Evolutionary conservation across 1,140 invertebrate genomes (phyloP).

Genomic region (Phymorhynchus buccinoides): DNA sequence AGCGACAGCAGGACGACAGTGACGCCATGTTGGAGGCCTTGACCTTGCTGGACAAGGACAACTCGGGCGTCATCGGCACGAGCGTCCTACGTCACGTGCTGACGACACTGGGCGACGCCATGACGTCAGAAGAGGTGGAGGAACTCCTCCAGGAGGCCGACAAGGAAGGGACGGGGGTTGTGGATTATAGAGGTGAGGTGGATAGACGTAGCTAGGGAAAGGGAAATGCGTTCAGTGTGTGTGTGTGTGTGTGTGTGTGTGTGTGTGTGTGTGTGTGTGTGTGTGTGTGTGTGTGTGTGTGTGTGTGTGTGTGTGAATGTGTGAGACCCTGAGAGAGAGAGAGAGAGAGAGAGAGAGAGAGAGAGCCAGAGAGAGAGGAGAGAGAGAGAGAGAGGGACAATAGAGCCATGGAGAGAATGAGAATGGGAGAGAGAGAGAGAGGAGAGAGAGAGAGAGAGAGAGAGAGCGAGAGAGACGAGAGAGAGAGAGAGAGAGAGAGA

Average conservation of each 20-base stretch:
- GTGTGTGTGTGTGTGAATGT: not conserved
- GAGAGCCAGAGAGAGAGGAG: not conserved
- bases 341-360: too few relatives aligned
- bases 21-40: constrained; percentile 48
- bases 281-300: constrained; percentile 13
- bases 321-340: too few relatives aligned
- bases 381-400: too few relatives aligned
- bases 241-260: not conserved
- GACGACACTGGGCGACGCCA: constrained; percentile 91
- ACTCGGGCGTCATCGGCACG: constrained; percentile 94
- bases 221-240: not conserved
- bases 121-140: constrained; percentile 91
- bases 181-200: constrained; percentile 61
- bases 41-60: constrained; percentile 80
- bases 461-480: too few relatives aligned
- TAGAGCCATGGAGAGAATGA: too few relatives aligned
- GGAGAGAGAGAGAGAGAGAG: too few relatives aligned
- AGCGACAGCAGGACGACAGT: constrained; percentile 77
- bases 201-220: not conserved
- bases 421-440: too few relatives aligned
- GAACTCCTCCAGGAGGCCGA: constrained; percentile 95
- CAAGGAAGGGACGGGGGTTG: constrained; percentile 82
- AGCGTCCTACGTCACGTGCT: constrained; percentile 97
- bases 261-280: not conserved
- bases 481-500: too few relatives aligned